These are phyloP conservation scores for Cottoperca gobio DNA, from an alignment of 2,797 vertebrate species.

Conservation along the genomic window DNA sequence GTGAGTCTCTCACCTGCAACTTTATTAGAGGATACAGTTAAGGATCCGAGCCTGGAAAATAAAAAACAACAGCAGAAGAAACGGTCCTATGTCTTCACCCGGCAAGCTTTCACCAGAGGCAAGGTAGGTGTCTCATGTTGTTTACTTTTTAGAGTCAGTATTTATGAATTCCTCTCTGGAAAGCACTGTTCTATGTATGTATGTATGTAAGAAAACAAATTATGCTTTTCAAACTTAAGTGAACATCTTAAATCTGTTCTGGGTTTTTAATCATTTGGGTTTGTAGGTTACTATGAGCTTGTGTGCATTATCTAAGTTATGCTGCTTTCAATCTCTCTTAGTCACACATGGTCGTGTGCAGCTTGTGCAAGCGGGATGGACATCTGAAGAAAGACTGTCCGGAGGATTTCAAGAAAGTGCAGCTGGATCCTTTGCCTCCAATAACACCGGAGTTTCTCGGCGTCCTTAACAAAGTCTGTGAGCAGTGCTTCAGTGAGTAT, in stretches of 20 bases:
- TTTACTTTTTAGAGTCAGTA: neutral
- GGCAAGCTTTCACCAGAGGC: slow-evolving; percentile 90
- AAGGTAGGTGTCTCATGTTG: slow-evolving; percentile 82
- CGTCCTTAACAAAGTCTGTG: slow-evolving; percentile 91
- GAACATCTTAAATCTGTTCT: neutral
- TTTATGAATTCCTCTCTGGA: neutral
- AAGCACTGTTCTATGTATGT: neutral
- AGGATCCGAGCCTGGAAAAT: slow-evolving; percentile 51
- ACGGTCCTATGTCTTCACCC: slow-evolving; percentile 89
- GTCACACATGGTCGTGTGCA: slow-evolving; percentile 92
- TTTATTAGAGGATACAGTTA: slow-evolving; percentile 19
- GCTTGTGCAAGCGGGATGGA: slow-evolving; percentile 94
- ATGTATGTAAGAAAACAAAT: neutral
- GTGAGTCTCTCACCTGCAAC: slow-evolving; percentile 22
- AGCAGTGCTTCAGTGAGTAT: slow-evolving; percentile 92
- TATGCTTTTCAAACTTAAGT: neutral
- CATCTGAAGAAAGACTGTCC: slow-evolving; percentile 95
- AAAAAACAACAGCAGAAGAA: slow-evolving; percentile 46
- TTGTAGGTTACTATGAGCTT: neutral
- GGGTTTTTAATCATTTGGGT: neutral
- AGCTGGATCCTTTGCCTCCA: slow-evolving; percentile 89
- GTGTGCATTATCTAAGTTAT: neutral
- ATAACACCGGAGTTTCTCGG: slow-evolving; percentile 88
- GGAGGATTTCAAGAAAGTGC: slow-evolving; percentile 95
- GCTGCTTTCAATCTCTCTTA: slow-evolving; percentile 65